Conservation (phyloP, 2,888 invertebrate genomes). For the Hypselothyrea guttata region DNA sequence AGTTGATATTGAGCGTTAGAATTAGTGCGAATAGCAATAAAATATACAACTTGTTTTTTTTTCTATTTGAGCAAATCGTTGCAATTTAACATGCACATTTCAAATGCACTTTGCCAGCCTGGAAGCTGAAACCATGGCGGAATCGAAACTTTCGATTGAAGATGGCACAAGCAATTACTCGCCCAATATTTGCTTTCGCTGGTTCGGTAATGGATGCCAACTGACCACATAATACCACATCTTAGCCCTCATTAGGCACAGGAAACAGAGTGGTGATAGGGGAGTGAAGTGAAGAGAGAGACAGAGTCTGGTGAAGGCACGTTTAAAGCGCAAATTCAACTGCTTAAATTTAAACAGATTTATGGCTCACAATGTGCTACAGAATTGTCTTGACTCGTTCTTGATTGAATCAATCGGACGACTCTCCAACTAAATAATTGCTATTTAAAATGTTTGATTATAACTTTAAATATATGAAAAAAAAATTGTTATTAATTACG, state of each 20-base stretch:
- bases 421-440: no score
- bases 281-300: no score
- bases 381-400: no score
- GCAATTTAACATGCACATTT: conserved; percentile 7
- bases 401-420: no score
- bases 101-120: conserved; percentile 17
- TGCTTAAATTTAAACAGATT: no score
- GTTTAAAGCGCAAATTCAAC: background rate
- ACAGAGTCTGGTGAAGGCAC: no score
- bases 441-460: no score
- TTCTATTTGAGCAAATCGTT: conserved; percentile 1
- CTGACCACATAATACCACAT: conserved; percentile 40
- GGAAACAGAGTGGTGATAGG: background rate
- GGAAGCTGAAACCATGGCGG: background rate
- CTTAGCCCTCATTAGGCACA: conserved; percentile 17
- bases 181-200: conserved; percentile 58
- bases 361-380: no score
- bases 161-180: conserved; percentile 55
- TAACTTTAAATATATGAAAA: no score
- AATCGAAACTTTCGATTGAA: background rate
- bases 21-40: no score
- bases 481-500: no score
- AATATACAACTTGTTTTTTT: conserved; percentile 3
- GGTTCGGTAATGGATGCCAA: background rate
- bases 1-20: no score